Evolutionary conservation across 2,888 invertebrate species (phyloP).

Genomic region (Seira sanloemensis): DNA sequence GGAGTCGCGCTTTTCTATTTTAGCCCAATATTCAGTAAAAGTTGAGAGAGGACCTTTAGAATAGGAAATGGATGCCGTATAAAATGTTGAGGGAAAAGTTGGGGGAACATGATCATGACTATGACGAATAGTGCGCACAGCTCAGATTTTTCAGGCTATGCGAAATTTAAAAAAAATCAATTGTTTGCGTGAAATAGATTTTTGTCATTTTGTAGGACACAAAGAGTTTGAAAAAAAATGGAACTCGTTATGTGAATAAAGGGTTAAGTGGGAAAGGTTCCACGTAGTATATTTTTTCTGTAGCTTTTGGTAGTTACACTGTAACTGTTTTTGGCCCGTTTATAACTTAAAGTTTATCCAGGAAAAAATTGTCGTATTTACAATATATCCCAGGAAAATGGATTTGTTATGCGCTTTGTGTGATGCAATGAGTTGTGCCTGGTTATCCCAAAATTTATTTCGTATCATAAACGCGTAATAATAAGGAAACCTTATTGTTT

Average conservation of each 20-base stretch:
- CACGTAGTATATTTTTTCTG: too few relatives aligned
- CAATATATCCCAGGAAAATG: conserved; percentile 33
- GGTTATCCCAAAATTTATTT: conserved; percentile 56
- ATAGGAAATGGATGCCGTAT: background rate
- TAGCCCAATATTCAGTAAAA: too few relatives aligned
- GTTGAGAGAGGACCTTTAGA: background rate
- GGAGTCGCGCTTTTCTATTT: background rate
- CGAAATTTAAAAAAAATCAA: too few relatives aligned
- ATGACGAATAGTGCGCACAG: background rate
- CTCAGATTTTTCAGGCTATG: background rate
- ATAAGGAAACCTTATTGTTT: too few relatives aligned
- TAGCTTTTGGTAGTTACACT: too few relatives aligned
- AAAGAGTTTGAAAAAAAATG: too few relatives aligned
- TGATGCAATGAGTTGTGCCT: conserved; percentile 39
- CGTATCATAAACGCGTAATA: too few relatives aligned
- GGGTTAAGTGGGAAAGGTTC: conserved; percentile 8
- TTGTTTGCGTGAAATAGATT: too few relatives aligned
- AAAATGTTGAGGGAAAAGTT: background rate
- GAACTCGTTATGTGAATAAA: background rate
- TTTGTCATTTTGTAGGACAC: too few relatives aligned
- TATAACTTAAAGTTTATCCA: too few relatives aligned
- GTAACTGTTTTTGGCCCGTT: too few relatives aligned
- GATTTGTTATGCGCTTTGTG: conserved; percentile 52
- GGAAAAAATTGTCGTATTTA: conserved; percentile 34
- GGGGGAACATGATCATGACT: background rate